A percentile compares a stretch with the other conserved stretches of the same genome.
Evolutionary conservation across 2,797 vertebrate species (phyloP).

Genomic region (Oreochromis mossambicus): DNA sequence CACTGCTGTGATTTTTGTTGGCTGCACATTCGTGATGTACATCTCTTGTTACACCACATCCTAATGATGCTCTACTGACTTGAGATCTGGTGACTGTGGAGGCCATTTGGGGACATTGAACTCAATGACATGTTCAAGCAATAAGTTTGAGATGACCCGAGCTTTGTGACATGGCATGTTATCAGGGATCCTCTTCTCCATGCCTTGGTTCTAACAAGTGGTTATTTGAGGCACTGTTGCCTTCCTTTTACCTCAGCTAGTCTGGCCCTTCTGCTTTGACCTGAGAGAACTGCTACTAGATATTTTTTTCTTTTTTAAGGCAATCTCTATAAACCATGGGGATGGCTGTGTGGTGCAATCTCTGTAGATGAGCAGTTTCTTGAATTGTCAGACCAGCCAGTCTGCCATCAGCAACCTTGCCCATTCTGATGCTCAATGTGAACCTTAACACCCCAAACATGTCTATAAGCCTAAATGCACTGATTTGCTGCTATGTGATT

Average conservation of each 20-base stretch:
- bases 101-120: background rate
- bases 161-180: background rate
- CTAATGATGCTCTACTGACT: background rate
- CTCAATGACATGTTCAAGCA: background rate
- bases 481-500: background rate
- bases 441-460: background rate
- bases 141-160: background rate
- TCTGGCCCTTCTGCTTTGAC: background rate
- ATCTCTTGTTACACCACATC: background rate
- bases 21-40: background rate
- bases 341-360: background rate
- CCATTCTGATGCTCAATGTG: background rate
- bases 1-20: background rate
- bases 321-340: background rate
- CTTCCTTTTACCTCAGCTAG: background rate
- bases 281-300: background rate
- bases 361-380: background rate
- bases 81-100: background rate
- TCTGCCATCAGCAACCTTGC: background rate
- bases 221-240: background rate
- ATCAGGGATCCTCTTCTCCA: background rate
- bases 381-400: background rate
- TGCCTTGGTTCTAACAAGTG: background rate
- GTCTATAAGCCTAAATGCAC: background rate
- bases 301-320: background rate